Conservation (phyloP, 2,797 vertebrate genomes). For the Discoglossus pictus region DNA sequence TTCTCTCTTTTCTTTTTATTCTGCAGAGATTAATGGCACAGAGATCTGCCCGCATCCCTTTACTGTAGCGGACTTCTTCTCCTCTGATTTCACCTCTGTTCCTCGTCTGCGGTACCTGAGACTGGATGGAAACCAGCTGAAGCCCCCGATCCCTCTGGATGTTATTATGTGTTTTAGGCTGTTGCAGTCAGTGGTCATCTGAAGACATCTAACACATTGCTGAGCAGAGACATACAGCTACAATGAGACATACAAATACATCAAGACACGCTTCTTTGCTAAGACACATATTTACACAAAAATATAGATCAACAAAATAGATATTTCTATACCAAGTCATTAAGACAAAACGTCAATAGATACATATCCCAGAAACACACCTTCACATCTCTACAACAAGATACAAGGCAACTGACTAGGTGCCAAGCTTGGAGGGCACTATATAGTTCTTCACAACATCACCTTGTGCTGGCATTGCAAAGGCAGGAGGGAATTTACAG, state of each 20-base stretch:
- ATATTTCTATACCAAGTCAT: too few species aligned
- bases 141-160: constrained; percentile 87
- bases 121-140: constrained; percentile 90
- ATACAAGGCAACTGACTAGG: too few species aligned
- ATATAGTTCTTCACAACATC: too few species aligned
- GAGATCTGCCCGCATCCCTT: constrained; percentile 81
- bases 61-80: constrained; percentile 63
- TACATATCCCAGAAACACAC: too few species aligned
- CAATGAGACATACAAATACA: not conserved
- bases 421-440: too few species aligned
- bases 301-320: too few species aligned
- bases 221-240: not conserved
- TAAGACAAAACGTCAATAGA: too few species aligned
- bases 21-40: constrained; percentile 87
- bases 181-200: constrained; percentile 89
- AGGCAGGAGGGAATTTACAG: too few species aligned
- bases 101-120: constrained; percentile 91
- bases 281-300: constrained; percentile 3
- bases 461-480: too few species aligned
- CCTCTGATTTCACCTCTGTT: constrained; percentile 62
- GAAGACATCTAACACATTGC: constrained; percentile 49
- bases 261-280: not conserved
- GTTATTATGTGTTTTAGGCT: constrained; percentile 96
- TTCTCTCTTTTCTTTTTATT: constrained; percentile 42
- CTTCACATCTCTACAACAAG: too few species aligned